Evolutionary conservation across 2,797 vertebrate species (phyloP), one percentile per base, ranked within the genome.

Genomic region (Leptatherina wallacei): DNA sequence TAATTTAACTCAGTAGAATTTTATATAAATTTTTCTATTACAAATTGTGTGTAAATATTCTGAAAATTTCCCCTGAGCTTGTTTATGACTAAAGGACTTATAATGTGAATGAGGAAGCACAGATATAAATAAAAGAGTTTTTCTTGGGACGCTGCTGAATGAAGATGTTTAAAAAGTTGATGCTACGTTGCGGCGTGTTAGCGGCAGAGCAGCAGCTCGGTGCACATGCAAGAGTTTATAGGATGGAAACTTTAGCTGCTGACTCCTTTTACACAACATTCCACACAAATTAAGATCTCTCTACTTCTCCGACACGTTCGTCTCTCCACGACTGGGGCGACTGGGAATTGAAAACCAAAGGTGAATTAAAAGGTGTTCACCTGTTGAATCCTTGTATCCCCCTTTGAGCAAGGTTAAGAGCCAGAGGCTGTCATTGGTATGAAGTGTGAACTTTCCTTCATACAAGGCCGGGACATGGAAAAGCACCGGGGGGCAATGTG

Each of bases 381-480:
- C 82, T 84, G 81, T 81, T 80, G 85, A 77, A 62, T 61, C 77
- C 70, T 22, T 64, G 69, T 3, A 40, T 24, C 62, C 70, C 79
- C 33, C 61, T 63, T 68, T 47, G 72, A 75, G 72, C 61, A 77
- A 71, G 85, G 81, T 81, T 66, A 80, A 73, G 70, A 77, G 80
- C 82, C 72, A 0, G 42, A 73, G 78, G 87, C 77, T 61, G 73
- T 61, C 77, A n/a, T 71, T 66, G 75, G 47, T 80, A 42, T 70
- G 63, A 75, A 78, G 74, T 71, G 69, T 84, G 85, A 90, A 83
- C 80, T 85, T 80, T 83, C 42, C 73, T 64, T 27, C 60, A 3
- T 72, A n/a, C 5, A 13, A 69, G 71, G 72, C 73, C 47, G 3
- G 56, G 78, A 68, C 79, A 59, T 29, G 59, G 83, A 71, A 71